Evolutionary conservation across 2,113 vertebrate species (phyloP).

Genomic region (Hyla sarda): DNA sequence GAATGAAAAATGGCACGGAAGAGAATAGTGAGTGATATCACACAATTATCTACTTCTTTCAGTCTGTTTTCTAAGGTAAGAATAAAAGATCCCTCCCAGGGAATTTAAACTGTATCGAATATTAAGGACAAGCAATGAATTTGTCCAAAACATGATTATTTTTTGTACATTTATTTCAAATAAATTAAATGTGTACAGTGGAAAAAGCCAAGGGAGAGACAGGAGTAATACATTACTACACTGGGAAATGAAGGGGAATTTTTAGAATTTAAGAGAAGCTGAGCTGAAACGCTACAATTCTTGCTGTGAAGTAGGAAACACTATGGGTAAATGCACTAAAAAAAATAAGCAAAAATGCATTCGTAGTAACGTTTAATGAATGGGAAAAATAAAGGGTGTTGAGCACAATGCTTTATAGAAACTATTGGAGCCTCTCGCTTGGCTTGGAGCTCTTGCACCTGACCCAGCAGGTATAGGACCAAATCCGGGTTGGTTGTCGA

Average conservation of each 20-base stretch:
- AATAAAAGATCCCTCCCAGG: slow-evolving; percentile 22
- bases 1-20: slow-evolving; percentile 26
- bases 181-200: slow-evolving; percentile 10
- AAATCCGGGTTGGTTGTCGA: too few species aligned
- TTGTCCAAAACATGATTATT: background rate
- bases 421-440: too few species aligned
- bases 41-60: slow-evolving; percentile 32
- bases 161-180: slow-evolving; percentile 17
- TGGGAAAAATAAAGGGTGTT: too few species aligned
- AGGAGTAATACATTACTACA: background rate
- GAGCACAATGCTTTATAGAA: too few species aligned
- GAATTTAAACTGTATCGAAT: background rate
- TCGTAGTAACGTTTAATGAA: background rate
- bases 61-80: slow-evolving; percentile 10
- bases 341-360: background rate
- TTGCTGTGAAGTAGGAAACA: background rate
- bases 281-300: background rate
- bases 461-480: too few species aligned
- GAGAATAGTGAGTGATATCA: slow-evolving; percentile 3
- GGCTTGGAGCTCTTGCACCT: too few species aligned
- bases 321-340: background rate
- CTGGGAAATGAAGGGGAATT: slow-evolving; percentile 5
- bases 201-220: background rate
- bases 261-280: background rate
- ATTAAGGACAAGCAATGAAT: slow-evolving; percentile 16